phyloP scores from a whole-genome alignment of 2,113 vertebrate species.

The Clinocottus analis region DNA sequence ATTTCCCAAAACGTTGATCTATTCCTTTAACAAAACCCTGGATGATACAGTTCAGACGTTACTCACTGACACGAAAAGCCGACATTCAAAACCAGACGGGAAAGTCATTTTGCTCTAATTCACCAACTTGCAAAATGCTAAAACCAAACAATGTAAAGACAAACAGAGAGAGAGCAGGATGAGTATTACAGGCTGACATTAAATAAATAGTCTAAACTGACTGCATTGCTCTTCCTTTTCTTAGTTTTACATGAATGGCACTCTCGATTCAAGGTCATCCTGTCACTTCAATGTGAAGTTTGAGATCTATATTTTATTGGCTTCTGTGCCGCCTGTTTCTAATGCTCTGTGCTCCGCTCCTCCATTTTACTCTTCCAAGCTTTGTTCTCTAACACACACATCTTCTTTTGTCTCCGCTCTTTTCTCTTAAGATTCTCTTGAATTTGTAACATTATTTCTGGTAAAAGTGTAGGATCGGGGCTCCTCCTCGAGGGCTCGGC shows the following conservation, averaged over 20 bases:
- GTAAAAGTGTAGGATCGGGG: constrained; percentile 44
- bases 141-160: neutral
- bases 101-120: neutral
- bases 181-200: constrained; percentile 11
- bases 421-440: constrained; percentile 54
- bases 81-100: neutral
- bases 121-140: neutral
- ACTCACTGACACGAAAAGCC: neutral
- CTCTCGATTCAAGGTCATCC: constrained; percentile 57
- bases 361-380: constrained; percentile 21
- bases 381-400: constrained; percentile 54
- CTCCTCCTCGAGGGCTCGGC: constrained; percentile 46
- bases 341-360: neutral
- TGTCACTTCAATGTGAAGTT: constrained; percentile 35
- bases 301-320: constrained; percentile 67
- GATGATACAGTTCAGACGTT: neutral
- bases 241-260: constrained; percentile 20
- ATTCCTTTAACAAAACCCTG: neutral
- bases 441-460: constrained; percentile 72
- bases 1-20: neutral
- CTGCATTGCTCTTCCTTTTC: constrained; percentile 23
- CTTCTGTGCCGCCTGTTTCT: constrained; percentile 24
- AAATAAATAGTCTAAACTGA: constrained; percentile 14
- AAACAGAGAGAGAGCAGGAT: constrained; percentile 2
- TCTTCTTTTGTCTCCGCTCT: constrained; percentile 45